Evolutionary conservation across 2,888 invertebrate species (phyloP).

Genomic region (Limenitis camilla): DNA sequence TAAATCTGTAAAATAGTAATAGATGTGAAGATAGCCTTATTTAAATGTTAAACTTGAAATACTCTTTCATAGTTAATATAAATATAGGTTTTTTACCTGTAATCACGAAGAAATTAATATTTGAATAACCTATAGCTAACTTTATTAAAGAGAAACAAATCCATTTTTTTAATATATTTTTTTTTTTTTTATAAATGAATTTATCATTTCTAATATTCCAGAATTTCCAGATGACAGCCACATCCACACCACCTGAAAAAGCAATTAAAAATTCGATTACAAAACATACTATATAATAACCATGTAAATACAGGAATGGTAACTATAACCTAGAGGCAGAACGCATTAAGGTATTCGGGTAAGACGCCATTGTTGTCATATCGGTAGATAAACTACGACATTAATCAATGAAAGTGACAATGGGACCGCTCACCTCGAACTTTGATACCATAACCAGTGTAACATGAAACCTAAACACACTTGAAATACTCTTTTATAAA

Average conservation of each 20-base stretch:
- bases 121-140: too few relatives aligned
- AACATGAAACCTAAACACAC: constrained; percentile 32
- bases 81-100: too few relatives aligned
- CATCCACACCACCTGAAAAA: constrained; percentile 34
- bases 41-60: too few relatives aligned
- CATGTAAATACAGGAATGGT: constrained; percentile 51
- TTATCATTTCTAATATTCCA: too few relatives aligned
- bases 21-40: too few relatives aligned
- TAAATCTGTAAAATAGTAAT: too few relatives aligned
- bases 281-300: constrained; percentile 35
- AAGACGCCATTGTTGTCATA: constrained; percentile 70
- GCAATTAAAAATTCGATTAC: constrained; percentile 28
- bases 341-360: constrained; percentile 62
- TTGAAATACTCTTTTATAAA: constrained; percentile 10
- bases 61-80: too few relatives aligned
- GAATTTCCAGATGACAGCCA: not conserved
- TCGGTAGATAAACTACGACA: constrained; percentile 68
- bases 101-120: too few relatives aligned
- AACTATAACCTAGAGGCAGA: constrained; percentile 61
- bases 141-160: too few relatives aligned
- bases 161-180: too few relatives aligned
- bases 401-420: constrained; percentile 69
- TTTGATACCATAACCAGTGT: constrained; percentile 38
- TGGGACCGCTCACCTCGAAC: constrained; percentile 59
- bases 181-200: too few relatives aligned